These are phyloP conservation scores for Lethenteron reissneri DNA, from an alignment of 2,113 vertebrate species.

Conservation along the genomic window DNA sequence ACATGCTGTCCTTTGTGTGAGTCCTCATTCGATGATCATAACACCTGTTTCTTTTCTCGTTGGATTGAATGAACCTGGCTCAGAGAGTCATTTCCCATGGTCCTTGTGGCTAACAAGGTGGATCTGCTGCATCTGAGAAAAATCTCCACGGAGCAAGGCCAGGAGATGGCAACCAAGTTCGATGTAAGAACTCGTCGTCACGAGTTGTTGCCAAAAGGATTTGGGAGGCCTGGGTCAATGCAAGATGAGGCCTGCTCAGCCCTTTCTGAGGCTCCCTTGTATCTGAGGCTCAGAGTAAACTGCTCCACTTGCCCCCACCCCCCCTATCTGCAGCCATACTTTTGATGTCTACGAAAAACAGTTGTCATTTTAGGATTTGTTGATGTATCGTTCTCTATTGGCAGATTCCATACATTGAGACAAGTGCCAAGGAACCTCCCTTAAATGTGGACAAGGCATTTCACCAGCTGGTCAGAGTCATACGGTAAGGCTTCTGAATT, in stretches of 20 bases:
- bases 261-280: not conserved
- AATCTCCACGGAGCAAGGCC: conserved; percentile 71
- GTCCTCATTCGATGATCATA: too few relatives aligned
- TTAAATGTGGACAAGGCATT: conserved; percentile 96
- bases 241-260: not conserved
- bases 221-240: not conserved
- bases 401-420: conserved; percentile 96
- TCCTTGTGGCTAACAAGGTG: conserved; percentile 92
- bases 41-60: too few relatives aligned
- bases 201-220: not conserved
- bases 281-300: too few relatives aligned
- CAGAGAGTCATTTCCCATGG: conserved; percentile 95
- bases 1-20: too few relatives aligned
- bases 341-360: too few relatives aligned
- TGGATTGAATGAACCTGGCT: too few relatives aligned
- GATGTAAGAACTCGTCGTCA: conserved; percentile 33
- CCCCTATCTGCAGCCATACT: too few relatives aligned
- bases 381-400: conserved; percentile 3
- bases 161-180: conserved; percentile 92
- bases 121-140: conserved; percentile 89
- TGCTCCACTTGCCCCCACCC: not conserved
- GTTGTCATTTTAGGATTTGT: too few relatives aligned
- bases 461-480: conserved; percentile 82
- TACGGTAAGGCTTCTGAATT: conserved; percentile 32
- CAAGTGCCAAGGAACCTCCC: conserved; percentile 91